Percentiles rank a stretch among this genome's conserved stretches.
These are phyloP conservation scores for Cyprinus carpio DNA, from an alignment of 2,113 vertebrate species.

Conservation along the genomic window DNA sequence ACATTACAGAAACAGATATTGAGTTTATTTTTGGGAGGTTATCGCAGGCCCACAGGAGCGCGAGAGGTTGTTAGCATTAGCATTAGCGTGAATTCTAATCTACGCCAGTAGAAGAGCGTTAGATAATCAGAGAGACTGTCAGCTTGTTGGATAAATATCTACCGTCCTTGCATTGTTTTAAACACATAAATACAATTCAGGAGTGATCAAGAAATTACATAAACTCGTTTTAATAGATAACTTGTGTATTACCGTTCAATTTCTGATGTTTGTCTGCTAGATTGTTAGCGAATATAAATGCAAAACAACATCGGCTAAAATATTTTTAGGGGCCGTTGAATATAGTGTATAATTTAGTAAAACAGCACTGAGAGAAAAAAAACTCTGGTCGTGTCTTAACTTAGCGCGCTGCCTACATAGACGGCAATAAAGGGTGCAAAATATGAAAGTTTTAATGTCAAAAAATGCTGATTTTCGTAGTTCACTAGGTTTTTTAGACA, in stretches of 20 bases:
- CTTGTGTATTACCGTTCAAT: background rate
- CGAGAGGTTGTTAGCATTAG: conserved; percentile 14
- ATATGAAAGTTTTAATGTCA: background rate
- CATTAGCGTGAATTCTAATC: conserved; percentile 22
- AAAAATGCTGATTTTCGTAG: background rate
- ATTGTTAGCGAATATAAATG: background rate
- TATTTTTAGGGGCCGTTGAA: background rate
- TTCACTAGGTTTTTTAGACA: background rate
- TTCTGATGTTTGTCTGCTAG: background rate
- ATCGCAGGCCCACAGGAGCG: background rate
- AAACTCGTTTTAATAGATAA: background rate
- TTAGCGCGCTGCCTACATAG: background rate
- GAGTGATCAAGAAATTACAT: background rate
- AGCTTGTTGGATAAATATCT: background rate
- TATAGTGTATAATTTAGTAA: background rate
- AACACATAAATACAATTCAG: background rate
- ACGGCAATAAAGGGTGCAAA: background rate
- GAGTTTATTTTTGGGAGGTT: background rate
- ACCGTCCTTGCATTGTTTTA: background rate
- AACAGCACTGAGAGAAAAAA: background rate
- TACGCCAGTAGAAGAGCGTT: conserved; percentile 7
- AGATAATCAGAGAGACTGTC: background rate
- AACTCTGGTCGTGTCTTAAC: background rate
- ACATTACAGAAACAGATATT: conserved; percentile 62
- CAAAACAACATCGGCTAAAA: background rate